Evolutionary conservation across 2,113 vertebrate genomes (phyloP).

Genomic region (Aldabrachelys gigantea): DNA sequence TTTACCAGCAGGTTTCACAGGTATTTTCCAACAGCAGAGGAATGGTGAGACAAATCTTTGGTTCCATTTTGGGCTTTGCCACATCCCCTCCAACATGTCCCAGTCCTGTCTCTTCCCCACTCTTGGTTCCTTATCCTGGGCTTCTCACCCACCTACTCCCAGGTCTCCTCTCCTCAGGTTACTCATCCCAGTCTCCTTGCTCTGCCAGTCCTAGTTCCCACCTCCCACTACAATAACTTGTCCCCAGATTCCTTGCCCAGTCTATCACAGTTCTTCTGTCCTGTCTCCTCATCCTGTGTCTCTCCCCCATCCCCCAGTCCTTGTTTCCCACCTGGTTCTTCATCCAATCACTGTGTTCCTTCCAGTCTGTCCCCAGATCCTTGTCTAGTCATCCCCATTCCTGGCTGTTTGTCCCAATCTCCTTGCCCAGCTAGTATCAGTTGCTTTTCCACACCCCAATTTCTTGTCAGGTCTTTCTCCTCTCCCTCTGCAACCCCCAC

Average conservation of each 20-base stretch:
- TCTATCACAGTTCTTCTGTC: background rate
- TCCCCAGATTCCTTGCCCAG: too few species aligned
- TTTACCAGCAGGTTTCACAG: background rate
- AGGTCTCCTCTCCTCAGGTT: background rate
- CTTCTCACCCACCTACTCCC: background rate
- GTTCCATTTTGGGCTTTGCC: accelerated
- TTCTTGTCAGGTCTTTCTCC: background rate
- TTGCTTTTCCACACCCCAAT: background rate
- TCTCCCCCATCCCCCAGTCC: too few species aligned
- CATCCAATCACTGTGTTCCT: background rate
- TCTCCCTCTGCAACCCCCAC: background rate
- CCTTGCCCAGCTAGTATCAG: background rate
- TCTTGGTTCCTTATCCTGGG: background rate
- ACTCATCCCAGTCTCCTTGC: too few species aligned
- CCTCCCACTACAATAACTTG: too few species aligned
- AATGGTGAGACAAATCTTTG: accelerated
- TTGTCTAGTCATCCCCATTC: background rate
- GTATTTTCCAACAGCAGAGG: background rate
- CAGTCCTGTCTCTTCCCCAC: accelerated
- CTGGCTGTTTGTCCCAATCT: background rate
- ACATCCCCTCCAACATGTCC: background rate
- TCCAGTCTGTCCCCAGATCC: background rate
- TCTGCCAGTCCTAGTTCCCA: too few species aligned
- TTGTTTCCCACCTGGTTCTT: background rate
- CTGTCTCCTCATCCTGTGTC: background rate